phyloP scores from a whole-genome alignment of 2,888 invertebrate species.

The Nycteola revayana region DNA sequence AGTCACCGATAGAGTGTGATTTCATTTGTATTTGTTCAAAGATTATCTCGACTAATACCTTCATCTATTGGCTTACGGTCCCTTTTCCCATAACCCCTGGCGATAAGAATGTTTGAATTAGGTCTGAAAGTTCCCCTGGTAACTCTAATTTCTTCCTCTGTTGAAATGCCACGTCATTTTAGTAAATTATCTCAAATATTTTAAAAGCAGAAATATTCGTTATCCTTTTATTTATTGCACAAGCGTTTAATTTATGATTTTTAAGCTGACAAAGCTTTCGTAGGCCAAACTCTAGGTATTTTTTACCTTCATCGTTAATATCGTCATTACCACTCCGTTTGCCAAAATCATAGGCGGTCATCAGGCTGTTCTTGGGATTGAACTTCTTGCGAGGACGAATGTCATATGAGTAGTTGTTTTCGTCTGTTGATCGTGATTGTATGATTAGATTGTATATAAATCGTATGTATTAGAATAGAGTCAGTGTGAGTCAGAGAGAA shows the following conservation, averaged over 20 bases:
- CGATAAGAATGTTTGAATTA: conserved; percentile 65
- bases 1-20: conserved; percentile 25
- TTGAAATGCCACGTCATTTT: conserved; percentile 44
- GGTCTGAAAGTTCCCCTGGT: conserved; percentile 66
- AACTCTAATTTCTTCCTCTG: conserved; percentile 71
- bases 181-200: conserved; percentile 26
- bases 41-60: conserved; percentile 42
- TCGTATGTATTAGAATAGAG: too few species aligned
- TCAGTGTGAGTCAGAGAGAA: conserved; percentile 5
- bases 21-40: conserved; percentile 31
- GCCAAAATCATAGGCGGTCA: conserved; percentile 66
- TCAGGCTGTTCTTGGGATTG: conserved; percentile 56
- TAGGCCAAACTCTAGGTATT: conserved; percentile 7
- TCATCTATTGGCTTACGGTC: conserved; percentile 28
- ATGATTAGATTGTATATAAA: conserved; percentile 12
- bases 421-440: conserved; percentile 30
- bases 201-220: conserved; percentile 26
- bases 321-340: conserved; percentile 64
- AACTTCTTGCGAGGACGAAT: conserved; percentile 49
- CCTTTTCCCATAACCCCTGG: conserved; percentile 65
- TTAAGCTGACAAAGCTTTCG: conserved; percentile 22
- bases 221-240: conserved; percentile 19
- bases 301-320: conserved; percentile 63
- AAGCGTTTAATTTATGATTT: conserved; percentile 17
- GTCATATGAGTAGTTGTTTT: conserved; percentile 42